These are phyloP conservation scores for Hesperophylax magnus DNA, from an alignment of 1,140 invertebrate species.

Conservation along the genomic window DNA sequence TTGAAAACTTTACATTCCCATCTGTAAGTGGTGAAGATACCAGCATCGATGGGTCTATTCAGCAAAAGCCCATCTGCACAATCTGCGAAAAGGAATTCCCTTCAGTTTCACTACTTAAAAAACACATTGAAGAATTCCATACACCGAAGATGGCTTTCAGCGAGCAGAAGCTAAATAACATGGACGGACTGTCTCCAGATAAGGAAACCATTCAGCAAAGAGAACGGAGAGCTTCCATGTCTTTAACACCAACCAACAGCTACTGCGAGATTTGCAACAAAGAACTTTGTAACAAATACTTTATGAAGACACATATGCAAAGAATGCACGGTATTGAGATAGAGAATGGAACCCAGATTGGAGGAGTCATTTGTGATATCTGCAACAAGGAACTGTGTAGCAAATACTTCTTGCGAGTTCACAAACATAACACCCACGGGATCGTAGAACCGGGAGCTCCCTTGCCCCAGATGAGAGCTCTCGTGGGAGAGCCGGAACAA, in stretches of 20 bases:
- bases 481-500: constrained; percentile 53
- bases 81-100: constrained; percentile 60
- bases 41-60: constrained; percentile 51
- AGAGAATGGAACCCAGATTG: constrained; percentile 91
- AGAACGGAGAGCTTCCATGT: constrained; percentile 55
- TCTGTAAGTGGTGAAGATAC: constrained; percentile 47
- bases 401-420: constrained; percentile 96
- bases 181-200: constrained; percentile 45
- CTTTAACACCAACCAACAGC: constrained; percentile 81
- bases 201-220: constrained; percentile 49
- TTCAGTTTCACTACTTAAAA: constrained; percentile 60
- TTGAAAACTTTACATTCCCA: constrained; percentile 51
- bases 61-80: constrained; percentile 51
- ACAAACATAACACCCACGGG: constrained; percentile 98
- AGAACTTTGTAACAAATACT: constrained; percentile 99
- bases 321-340: constrained; percentile 99
- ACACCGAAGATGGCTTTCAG: constrained; percentile 45
- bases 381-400: constrained; percentile 98
- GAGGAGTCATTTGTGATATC: constrained; percentile 95
- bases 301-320: constrained; percentile 99
- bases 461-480: constrained; percentile 58
- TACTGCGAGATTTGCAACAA: constrained; percentile 99
- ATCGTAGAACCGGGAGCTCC: constrained; percentile 81
- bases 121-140: constrained; percentile 57
- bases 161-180: constrained; percentile 35